A percentile compares a stretch with the other conserved stretches of the same genome.
These are phyloP conservation scores for Meliscaeva auricollis DNA, from an alignment of 2,888 invertebrate genomes.

Conservation along the genomic window DNA sequence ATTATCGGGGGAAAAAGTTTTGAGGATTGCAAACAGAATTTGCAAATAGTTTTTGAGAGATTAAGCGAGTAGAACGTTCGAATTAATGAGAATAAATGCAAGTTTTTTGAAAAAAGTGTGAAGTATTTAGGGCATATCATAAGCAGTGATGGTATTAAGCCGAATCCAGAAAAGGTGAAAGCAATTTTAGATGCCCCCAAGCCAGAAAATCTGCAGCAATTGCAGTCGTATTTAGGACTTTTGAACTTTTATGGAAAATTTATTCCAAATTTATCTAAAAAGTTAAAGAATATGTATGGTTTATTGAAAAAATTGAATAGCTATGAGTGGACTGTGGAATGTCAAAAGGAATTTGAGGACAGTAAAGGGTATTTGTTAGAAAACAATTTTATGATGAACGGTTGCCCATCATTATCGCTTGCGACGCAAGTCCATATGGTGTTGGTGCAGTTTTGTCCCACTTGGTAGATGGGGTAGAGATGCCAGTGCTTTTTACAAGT, in stretches of 20 bases:
- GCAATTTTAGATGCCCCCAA: slow-evolving; percentile 60
- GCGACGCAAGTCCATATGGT: slow-evolving; percentile 50
- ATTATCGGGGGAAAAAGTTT: slow-evolving; percentile 39
- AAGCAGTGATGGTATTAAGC: slow-evolving; percentile 43
- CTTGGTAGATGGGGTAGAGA: slow-evolving; percentile 60
- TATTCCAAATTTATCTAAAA: slow-evolving; percentile 48
- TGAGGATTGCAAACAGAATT: slow-evolving; percentile 39
- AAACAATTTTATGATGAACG: slow-evolving; percentile 5
- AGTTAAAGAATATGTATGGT: slow-evolving; percentile 25
- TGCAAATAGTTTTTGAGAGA: slow-evolving; percentile 44
- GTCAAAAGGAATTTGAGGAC: slow-evolving; percentile 13
- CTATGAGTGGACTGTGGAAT: slow-evolving; percentile 25
- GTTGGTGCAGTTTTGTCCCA: slow-evolving; percentile 60
- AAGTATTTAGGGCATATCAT: slow-evolving; percentile 67
- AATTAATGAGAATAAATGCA: slow-evolving; percentile 65
- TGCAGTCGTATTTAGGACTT: slow-evolving; percentile 64
- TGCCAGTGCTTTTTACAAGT: slow-evolving; percentile 59
- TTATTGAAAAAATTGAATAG: no score
- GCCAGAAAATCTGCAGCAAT: slow-evolving; percentile 45
- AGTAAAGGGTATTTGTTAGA: background rate
- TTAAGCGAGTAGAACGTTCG: slow-evolving; percentile 48
- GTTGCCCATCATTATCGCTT: background rate
- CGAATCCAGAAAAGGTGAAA: slow-evolving; percentile 56
- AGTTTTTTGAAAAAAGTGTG: slow-evolving; percentile 55
- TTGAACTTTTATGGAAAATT: slow-evolving; percentile 59